Conservation (phyloP, 2,113 vertebrate genomes). For the Struthidea cinerea region DNA sequence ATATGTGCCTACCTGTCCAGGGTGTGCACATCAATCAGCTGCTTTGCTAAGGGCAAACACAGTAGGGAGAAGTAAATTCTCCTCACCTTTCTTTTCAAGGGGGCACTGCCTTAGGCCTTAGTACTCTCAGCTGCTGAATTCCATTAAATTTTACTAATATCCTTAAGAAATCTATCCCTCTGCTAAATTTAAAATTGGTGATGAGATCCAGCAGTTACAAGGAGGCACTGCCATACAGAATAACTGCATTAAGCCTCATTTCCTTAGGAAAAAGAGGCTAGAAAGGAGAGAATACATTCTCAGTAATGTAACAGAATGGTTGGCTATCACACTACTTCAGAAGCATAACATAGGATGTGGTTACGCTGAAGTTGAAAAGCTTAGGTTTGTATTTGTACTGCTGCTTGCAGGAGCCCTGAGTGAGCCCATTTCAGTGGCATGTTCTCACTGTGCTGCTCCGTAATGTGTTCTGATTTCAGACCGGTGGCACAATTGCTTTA, state of each 20-base stretch:
- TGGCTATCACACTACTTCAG: neutral
- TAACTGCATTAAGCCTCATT: neutral
- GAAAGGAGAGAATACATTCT: neutral
- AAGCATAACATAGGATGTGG: neutral
- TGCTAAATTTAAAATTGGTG: neutral
- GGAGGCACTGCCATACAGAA: neutral
- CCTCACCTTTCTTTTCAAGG: neutral
- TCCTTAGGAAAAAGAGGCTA: neutral
- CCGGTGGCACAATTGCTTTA: neutral
- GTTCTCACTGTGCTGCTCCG: neutral
- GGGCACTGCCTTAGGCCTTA: neutral
- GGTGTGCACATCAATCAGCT: neutral
- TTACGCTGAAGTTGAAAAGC: neutral
- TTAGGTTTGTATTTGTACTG: neutral
- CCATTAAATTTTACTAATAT: neutral
- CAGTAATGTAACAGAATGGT: neutral
- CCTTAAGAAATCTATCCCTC: neutral
- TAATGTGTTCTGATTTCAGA: neutral
- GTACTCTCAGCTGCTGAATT: neutral
- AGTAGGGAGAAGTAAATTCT: neutral
- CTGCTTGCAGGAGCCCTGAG: neutral
- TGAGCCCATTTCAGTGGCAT: neutral
- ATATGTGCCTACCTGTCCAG: neutral
- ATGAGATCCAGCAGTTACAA: neutral
- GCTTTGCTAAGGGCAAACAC: neutral